Conservation (phyloP, 37 sponge, comb jelly and placozoan genomes). For the Haliclona indistincta region DNA sequence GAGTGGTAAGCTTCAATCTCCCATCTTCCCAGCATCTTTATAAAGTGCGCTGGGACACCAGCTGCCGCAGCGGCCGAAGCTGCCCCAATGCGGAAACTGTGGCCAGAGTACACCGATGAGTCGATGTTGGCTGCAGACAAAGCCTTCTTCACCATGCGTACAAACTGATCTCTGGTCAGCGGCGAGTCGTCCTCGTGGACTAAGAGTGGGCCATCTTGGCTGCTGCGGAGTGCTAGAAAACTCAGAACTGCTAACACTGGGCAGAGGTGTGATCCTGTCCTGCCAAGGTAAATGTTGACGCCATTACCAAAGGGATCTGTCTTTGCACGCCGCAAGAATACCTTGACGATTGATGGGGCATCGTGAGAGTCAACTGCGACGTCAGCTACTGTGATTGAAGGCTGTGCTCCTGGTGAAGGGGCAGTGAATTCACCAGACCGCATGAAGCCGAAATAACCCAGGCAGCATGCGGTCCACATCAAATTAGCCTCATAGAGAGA, state of each 20-base stretch:
- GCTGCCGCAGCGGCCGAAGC: no score
- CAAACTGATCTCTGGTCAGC: no score
- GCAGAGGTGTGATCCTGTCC: conserved; percentile 9
- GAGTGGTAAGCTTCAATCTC: no score
- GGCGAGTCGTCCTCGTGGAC: no score
- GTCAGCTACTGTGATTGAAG: conserved; percentile 4
- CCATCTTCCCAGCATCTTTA: no score
- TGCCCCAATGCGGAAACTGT: no score
- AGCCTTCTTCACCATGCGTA: no score
- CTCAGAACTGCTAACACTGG: conserved; percentile 18
- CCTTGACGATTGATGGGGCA: conserved; percentile 3
- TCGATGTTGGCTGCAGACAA: no score
- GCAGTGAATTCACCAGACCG: conserved; percentile 16
- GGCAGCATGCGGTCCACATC: no score
- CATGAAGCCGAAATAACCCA: no score
- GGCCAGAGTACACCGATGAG: no score
- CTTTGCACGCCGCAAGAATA: conserved; percentile 13
- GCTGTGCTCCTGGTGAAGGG: not conserved
- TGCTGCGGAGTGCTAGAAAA: conserved; percentile 6
- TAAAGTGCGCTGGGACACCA: no score
- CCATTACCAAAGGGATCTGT: conserved; percentile 22
- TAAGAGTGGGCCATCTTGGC: conserved; percentile 24
- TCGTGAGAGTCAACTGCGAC: not conserved
- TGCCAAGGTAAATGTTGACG: conserved; percentile 7
- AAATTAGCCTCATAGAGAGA: conserved; percentile 2